Conservation (phyloP, 2,888 invertebrate genomes). For the Drosophila anceps region DNA sequence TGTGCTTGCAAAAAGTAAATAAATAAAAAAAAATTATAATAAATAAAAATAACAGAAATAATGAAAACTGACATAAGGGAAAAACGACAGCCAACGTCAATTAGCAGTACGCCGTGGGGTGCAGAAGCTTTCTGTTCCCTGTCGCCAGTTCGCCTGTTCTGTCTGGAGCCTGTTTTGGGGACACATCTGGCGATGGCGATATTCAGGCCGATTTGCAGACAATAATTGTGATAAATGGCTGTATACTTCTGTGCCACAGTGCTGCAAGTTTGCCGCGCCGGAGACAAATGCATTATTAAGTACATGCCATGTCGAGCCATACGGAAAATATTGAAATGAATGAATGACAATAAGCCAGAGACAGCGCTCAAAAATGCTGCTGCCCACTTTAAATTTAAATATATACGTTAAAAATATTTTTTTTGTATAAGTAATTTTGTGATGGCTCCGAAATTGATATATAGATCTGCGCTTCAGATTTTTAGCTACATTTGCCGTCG, state of each 20-base stretch:
- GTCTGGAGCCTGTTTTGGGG: conserved; percentile 13
- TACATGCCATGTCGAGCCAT: conserved; percentile 25
- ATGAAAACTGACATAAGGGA: conserved; percentile 10
- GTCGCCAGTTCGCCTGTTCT: neutral
- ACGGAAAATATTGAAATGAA: conserved; percentile 6
- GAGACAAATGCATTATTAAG: conserved; percentile 39
- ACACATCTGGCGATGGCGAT: conserved; percentile 19
- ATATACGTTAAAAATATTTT: neutral
- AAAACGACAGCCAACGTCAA: conserved; percentile 8
- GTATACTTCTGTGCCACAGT: conserved; percentile 24
- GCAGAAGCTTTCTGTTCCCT: neutral
- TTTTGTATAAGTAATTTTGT: conserved; percentile 11
- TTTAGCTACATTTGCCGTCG: conserved; percentile 14
- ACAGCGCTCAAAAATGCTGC: too few relatives aligned
- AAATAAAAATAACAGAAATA: neutral
- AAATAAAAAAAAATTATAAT: neutral
- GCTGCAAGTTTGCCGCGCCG: conserved; percentile 15
- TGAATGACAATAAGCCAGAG: conserved; percentile 15
- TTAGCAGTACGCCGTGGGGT: conserved; percentile 10
- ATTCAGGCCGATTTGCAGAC: conserved; percentile 34
- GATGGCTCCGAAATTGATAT: conserved; percentile 25
- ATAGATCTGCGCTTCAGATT: conserved; percentile 6
- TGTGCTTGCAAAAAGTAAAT: neutral
- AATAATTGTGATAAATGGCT: conserved; percentile 74
- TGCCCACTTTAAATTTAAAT: neutral